Evolutionary conservation across 2,797 vertebrate genomes (phyloP), one percentile per base, ranked within the genome.

Genomic region (Anguilla megastoma): DNA sequence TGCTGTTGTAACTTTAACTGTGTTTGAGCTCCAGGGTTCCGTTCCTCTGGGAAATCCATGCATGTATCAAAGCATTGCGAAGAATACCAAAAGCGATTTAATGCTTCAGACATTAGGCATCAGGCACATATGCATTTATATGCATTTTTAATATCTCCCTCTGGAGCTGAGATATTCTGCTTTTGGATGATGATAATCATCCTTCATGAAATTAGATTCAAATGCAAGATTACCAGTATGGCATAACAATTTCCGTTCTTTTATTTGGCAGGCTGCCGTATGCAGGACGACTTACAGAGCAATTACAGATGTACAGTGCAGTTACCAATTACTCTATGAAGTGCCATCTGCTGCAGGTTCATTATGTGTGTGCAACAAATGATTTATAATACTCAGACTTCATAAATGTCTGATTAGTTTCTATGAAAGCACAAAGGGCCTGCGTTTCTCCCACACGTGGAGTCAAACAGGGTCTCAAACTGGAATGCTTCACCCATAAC

Each of bases 321-420:
- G 71, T 76, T 18, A 76, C 33, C 71, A 76, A 76, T 76, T 76
- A 76, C 30, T 36, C 33, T 41, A 41, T 36, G 71, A 41, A 41
- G 33, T 36, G 30, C 71, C 71, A 76, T 76, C 71, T 76, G 71
- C 71, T 76, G 10, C 30, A 3, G 71, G 12, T 36, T 74, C 21
- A 76, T 41, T 41, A 41, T 76, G 30, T 36, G 33, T 36, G 71
- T 3, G 33, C 41, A 76, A 76, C 71, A 41, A 36, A 76, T 76
- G 71, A 76, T 76, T 76, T 41, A 36, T 76, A 16, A 41, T 76
- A 21, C 33, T 36, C 33, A 41, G 71, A 36, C 71, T 36, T 76
- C 71, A 76, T 76, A 76, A 76, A 76, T 76, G 71, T 76, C 71
- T 76, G 71, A 36, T 76, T 76, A 18, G 30, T 41, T 76, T 41